Evolutionary conservation across 2,113 vertebrate genomes (phyloP).

Genomic region (human): DNA sequence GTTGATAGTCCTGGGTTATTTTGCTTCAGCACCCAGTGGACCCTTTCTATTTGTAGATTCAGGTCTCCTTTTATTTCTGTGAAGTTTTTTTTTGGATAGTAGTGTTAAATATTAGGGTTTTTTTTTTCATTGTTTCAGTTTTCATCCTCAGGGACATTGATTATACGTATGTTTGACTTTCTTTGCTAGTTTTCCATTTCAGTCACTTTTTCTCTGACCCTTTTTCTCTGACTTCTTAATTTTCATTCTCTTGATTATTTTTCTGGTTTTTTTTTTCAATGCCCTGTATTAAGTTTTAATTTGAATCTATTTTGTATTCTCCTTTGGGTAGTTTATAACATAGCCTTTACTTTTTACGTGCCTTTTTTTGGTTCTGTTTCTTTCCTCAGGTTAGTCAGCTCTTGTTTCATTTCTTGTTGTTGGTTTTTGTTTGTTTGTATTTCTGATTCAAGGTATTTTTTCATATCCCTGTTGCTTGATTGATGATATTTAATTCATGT

Average conservation of each 20-base stretch:
- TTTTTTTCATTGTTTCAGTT: neutral
- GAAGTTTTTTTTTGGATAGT: neutral
- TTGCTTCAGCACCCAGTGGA: neutral
- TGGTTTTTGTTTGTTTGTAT: neutral
- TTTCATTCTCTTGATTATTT: neutral
- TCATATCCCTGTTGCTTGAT: neutral
- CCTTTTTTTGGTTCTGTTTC: neutral
- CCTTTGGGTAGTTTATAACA: slow-evolving; percentile 4
- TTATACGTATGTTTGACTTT: neutral
- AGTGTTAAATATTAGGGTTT: neutral
- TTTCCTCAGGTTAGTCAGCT: neutral
- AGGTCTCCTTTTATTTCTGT: neutral
- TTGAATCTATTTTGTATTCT: neutral
- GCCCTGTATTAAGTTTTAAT: neutral
- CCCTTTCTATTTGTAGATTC: neutral
- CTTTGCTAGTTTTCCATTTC: slow-evolving; percentile 13
- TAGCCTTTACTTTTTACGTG: neutral
- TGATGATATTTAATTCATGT: neutral
- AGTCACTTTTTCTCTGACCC: neutral
- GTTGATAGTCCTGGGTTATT: slow-evolving; percentile 1
- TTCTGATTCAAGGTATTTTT: slow-evolving; percentile 28
- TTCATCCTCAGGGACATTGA: neutral
- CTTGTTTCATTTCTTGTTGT: neutral
- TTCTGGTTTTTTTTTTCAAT: neutral
- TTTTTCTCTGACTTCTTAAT: neutral